These are phyloP conservation scores for Cryptotis parvus DNA, from an alignment of 2,113 vertebrate genomes.

Conservation along the genomic window DNA sequence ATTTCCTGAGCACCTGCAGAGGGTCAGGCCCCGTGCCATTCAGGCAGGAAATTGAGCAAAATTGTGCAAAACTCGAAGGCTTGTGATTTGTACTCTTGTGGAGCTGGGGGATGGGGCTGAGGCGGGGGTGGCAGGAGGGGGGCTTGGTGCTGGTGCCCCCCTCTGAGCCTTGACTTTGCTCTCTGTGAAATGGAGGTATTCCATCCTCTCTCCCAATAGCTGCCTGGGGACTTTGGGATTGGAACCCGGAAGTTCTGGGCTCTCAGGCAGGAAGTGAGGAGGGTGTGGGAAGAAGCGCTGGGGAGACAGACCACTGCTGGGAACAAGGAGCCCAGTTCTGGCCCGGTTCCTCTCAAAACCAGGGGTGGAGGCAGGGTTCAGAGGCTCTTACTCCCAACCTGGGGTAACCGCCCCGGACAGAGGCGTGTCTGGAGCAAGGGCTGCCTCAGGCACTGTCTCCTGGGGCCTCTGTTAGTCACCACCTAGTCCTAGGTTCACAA, in stretches of 20 bases:
- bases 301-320: background rate
- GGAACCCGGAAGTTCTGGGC: background rate
- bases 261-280: background rate
- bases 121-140: too few relatives aligned
- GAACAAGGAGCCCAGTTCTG: background rate
- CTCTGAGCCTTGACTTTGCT: slow-evolving; percentile 58
- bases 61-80: slow-evolving; percentile 68
- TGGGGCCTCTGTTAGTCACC: background rate
- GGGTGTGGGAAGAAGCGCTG: background rate
- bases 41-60: slow-evolving; percentile 83
- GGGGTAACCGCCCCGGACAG: background rate
- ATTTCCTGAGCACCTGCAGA: slow-evolving; percentile 82
- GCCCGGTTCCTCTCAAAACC: background rate
- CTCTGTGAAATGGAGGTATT: slow-evolving; percentile 69
- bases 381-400: background rate
- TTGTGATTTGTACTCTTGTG: slow-evolving; percentile 63
- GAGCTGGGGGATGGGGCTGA: slow-evolving; percentile 10
- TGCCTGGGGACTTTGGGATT: background rate
- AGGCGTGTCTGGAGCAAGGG: background rate
- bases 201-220: background rate
- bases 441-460: background rate
- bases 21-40: slow-evolving; percentile 81
- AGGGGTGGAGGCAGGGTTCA: background rate
- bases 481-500: background rate
- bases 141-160: background rate